Conservation (phyloP, 1,140 invertebrate species). For the Nylanderia fulva region DNA sequence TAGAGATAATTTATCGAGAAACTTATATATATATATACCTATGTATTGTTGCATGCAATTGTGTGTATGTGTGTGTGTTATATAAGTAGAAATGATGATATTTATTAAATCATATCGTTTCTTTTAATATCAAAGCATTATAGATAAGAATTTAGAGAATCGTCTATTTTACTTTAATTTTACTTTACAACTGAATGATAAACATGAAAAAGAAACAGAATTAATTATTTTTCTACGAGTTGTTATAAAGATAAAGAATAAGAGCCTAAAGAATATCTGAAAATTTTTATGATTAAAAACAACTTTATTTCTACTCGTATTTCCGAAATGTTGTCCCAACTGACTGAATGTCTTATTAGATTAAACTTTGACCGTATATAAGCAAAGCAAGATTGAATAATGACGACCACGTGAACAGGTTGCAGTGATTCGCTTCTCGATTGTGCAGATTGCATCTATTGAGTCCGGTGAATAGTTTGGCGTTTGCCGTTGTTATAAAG, state of each 20-base stretch:
- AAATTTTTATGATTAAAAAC: too few relatives aligned
- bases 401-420: conserved; percentile 46
- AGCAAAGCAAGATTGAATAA: conserved; percentile 52
- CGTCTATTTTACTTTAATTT: too few relatives aligned
- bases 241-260: background rate
- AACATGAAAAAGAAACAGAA: background rate
- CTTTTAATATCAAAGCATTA: too few relatives aligned
- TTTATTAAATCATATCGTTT: too few relatives aligned
- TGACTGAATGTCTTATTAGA: conserved; percentile 28
- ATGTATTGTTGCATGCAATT: too few relatives aligned
- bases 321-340: background rate
- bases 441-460: conserved; percentile 68
- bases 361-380: conserved; percentile 29
- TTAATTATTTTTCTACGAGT: background rate
- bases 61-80: too few relatives aligned
- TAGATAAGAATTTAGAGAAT: too few relatives aligned
- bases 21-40: too few relatives aligned
- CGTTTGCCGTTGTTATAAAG: conserved; percentile 55
- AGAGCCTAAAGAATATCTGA: too few relatives aligned
- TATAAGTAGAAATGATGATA: too few relatives aligned
- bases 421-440: conserved; percentile 51
- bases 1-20: too few relatives aligned
- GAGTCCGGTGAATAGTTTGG: conserved; percentile 68
- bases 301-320: too few relatives aligned
- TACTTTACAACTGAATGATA: background rate